A percentile compares a stretch with the other conserved stretches of the same genome.
Conservation (phyloP, 1,140 invertebrate genomes). For the Spodoptera frugiperda region DNA sequence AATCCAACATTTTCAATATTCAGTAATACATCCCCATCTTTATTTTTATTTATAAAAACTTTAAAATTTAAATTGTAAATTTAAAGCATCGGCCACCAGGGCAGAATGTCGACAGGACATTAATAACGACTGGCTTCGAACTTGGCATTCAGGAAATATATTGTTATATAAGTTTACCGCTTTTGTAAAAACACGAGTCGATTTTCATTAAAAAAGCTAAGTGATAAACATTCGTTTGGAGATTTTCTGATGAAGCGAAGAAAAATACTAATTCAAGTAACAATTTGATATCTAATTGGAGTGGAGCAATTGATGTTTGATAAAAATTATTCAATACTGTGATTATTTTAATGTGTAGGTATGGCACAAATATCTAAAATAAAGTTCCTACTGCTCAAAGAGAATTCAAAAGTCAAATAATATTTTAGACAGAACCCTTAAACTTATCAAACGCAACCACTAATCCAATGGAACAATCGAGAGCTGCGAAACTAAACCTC, state of each 20-base stretch:
- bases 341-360: too few relatives aligned
- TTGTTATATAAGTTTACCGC: constrained; percentile 30
- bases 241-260: too few relatives aligned
- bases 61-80: constrained; percentile 33
- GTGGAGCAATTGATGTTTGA: too few relatives aligned
- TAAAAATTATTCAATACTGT: too few relatives aligned
- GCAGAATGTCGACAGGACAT: constrained; percentile 40
- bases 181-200: background rate
- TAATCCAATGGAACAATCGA: background rate
- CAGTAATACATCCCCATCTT: constrained; percentile 10
- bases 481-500: background rate
- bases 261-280: too few relatives aligned
- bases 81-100: constrained; percentile 27
- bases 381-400: too few relatives aligned
- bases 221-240: too few relatives aligned
- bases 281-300: too few relatives aligned
- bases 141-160: constrained; percentile 34
- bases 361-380: too few relatives aligned
- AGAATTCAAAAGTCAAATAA: too few relatives aligned
- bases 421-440: too few relatives aligned
- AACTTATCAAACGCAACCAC: too few relatives aligned
- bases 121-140: constrained; percentile 26
- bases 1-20: constrained; percentile 11
- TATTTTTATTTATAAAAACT: constrained; percentile 25
- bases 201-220: background rate